Percentiles rank a stretch among this genome's conserved stretches.
phyloP scores from a whole-genome alignment of 1,140 invertebrate species.

The Gerris buenoi region DNA sequence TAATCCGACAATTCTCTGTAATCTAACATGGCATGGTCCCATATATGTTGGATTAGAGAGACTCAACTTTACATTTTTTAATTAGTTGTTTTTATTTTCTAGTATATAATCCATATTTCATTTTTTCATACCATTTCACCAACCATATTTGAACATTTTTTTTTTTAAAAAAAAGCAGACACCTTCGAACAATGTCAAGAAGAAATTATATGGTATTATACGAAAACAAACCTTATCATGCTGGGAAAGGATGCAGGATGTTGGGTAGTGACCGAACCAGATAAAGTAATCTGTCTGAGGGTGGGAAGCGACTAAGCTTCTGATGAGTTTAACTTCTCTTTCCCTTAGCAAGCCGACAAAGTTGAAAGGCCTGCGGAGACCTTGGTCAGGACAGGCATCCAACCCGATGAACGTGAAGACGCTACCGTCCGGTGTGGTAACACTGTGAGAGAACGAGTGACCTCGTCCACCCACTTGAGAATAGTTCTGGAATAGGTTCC shows the following conservation, averaged over 20 bases:
- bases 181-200: too few species aligned
- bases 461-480: constrained; percentile 53
- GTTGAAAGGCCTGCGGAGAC: constrained; percentile 76
- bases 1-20: too few species aligned
- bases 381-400: constrained; percentile 76
- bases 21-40: too few species aligned
- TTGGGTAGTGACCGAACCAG: constrained; percentile 89
- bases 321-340: constrained; percentile 39
- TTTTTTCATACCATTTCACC: too few species aligned
- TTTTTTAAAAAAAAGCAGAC: too few species aligned
- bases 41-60: too few species aligned
- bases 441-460: constrained; percentile 59
- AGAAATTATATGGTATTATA: too few species aligned
- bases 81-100: too few species aligned
- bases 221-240: constrained; percentile 21
- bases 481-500: constrained; percentile 67
- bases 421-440: constrained; percentile 30
- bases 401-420: constrained; percentile 66
- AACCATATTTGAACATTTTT: too few species aligned
- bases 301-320: constrained; percentile 33
- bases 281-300: constrained; percentile 37
- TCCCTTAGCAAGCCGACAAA: constrained; percentile 65
- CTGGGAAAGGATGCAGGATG: constrained; percentile 62
- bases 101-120: too few species aligned
- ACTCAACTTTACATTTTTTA: too few species aligned